Conservation (phyloP, 2,888 invertebrate species). For the Drosophila birchii region DNA sequence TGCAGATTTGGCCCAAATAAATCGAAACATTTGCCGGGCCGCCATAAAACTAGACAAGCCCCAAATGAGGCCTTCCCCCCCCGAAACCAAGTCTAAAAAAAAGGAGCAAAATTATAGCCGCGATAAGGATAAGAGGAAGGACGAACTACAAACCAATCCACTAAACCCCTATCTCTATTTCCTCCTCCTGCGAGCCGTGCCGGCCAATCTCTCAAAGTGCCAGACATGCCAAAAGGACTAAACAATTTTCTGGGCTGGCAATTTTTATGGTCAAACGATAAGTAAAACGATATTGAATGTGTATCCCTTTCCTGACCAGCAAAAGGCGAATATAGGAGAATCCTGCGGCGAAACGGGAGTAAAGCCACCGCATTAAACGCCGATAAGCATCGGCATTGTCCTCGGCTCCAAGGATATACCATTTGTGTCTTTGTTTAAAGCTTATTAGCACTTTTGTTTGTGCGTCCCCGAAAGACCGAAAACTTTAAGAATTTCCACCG, state of each 20-base stretch:
- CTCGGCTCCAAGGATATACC: conserved; percentile 42
- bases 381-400: conserved; percentile 73
- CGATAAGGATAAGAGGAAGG: conserved; percentile 54
- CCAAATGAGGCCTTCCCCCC: conserved; percentile 37
- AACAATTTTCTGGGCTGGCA: conserved; percentile 83
- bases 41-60: conserved; percentile 63
- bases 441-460: conserved; percentile 66
- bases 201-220: conserved; percentile 81
- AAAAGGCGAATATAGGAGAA: neutral
- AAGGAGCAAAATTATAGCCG: conserved; percentile 25
- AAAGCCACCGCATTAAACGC: conserved; percentile 62
- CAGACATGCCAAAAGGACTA: conserved; percentile 81
- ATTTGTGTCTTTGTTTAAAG: conserved; percentile 45
- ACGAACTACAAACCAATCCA: conserved; percentile 39
- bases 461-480: conserved; percentile 2
- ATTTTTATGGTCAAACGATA: conserved; percentile 82
- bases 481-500: conserved; percentile 53
- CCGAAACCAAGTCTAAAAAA: conserved; percentile 4
- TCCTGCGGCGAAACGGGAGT: neutral
- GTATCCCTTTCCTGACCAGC: conserved; percentile 37
- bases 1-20: conserved; percentile 62
- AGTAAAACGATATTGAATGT: conserved; percentile 82
- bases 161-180: conserved; percentile 33
- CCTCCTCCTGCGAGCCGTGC: conserved; percentile 25
- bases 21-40: conserved; percentile 65